Conservation (phyloP, 2,888 invertebrate genomes). For the Augiades crinisus region DNA sequence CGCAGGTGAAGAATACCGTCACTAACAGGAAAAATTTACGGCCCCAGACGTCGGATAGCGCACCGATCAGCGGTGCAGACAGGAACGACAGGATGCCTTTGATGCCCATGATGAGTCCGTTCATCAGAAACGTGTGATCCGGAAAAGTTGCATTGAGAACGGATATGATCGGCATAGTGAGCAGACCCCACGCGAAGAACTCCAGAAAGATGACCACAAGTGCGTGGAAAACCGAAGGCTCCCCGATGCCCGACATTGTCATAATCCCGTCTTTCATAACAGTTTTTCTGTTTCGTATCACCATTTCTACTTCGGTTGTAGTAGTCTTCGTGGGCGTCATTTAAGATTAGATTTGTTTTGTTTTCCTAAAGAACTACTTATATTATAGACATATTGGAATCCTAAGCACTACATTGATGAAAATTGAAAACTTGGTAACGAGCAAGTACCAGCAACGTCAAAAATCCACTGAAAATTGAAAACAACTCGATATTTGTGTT, state of each 20-base stretch:
- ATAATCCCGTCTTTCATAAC: constrained; percentile 94
- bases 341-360: constrained; percentile 60
- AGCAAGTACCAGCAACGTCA: constrained; percentile 71
- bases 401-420: constrained; percentile 70
- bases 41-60: constrained; percentile 99
- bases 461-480: constrained; percentile 74
- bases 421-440: constrained; percentile 49
- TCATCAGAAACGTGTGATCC: constrained; percentile 99
- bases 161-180: constrained; percentile 98
- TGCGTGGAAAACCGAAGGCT: constrained; percentile 99
- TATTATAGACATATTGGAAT: constrained; percentile 68
- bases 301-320: constrained; percentile 93
- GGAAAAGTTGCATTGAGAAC: constrained; percentile 99
- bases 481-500: constrained; percentile 70
- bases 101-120: constrained; percentile 99
- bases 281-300: constrained; percentile 92
- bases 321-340: constrained; percentile 89
- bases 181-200: constrained; percentile 99
- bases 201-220: constrained; percentile 99
- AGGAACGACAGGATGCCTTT: constrained; percentile 99
- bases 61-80: constrained; percentile 98
- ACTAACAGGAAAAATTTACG: constrained; percentile 98
- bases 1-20: constrained; percentile 99
- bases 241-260: constrained; percentile 93
- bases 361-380: constrained; percentile 67